A percentile compares a stretch with the other conserved stretches of the same genome.
These are phyloP conservation scores for Malachius bipustulatus DNA, from an alignment of 2,888 invertebrate genomes.

Conservation along the genomic window DNA sequence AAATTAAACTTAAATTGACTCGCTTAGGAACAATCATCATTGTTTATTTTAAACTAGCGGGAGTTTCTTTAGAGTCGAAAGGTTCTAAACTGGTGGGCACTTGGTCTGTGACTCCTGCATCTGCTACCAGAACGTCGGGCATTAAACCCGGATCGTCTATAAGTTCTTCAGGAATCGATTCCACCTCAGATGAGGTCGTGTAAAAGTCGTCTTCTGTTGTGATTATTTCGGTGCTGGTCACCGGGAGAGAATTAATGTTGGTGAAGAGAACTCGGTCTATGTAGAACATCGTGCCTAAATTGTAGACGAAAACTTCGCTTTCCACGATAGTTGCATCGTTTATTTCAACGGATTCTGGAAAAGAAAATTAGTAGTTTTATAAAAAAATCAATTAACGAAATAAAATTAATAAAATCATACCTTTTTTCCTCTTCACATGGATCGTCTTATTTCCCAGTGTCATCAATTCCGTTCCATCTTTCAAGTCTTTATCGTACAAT, in stretches of 20 bases:
- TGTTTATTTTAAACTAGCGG: too few species aligned
- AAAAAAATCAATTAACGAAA: constrained; percentile 1
- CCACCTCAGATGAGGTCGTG: constrained; percentile 25
- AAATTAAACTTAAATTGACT: too few species aligned
- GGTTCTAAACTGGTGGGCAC: too few species aligned
- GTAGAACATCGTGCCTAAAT: constrained; percentile 52
- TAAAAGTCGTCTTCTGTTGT: constrained; percentile 16
- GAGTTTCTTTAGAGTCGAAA: too few species aligned
- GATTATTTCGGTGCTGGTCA: constrained; percentile 20
- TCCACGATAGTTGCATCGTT: constrained; percentile 48
- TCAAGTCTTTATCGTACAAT: constrained; percentile 46
- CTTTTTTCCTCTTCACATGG: constrained; percentile 38
- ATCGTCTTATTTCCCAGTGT: constrained; percentile 47
- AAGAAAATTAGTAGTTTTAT: constrained; percentile 1
- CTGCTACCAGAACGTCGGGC: constrained; percentile 34
- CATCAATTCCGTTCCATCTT: constrained; percentile 41
- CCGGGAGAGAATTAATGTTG: constrained; percentile 24
- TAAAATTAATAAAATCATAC: constrained; percentile 23
- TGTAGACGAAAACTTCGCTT: constrained; percentile 52
- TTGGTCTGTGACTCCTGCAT: constrained; percentile 29
- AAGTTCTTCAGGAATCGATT: constrained; percentile 33
- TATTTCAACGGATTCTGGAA: constrained; percentile 40
- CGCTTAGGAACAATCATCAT: too few species aligned
- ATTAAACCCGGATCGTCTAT: constrained; percentile 29
- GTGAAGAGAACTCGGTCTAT: constrained; percentile 47